Evolutionary conservation across 2,797 vertebrate genomes (phyloP).

Genomic region (Rhabdomys pumilio): DNA sequence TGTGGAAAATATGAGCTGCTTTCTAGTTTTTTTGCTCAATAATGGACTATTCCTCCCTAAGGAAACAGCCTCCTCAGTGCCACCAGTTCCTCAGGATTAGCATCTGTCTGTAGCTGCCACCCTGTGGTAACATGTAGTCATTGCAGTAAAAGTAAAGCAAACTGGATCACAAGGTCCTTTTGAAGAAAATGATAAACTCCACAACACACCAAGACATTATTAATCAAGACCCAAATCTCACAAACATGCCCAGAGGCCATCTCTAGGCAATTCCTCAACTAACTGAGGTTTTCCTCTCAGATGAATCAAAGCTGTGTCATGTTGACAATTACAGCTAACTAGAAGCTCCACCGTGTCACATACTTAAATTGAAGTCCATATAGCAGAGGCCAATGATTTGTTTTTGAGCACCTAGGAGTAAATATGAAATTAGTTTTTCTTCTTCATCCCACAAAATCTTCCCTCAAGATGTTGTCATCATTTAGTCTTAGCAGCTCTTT

Average conservation of each 20-base stretch:
- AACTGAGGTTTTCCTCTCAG: neutral
- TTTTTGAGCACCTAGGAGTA: neutral
- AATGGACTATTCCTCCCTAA: neutral
- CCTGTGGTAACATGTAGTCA: constrained; percentile 83
- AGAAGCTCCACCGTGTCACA: neutral
- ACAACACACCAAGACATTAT: neutral
- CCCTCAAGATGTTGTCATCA: neutral
- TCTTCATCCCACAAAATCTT: neutral
- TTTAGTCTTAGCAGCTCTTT: neutral
- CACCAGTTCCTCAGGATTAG: constrained; percentile 3
- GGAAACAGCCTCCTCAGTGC: neutral
- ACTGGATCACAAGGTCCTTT: neutral
- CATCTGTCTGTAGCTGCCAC: constrained; percentile 84
- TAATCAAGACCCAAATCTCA: neutral
- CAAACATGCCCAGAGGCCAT: neutral
- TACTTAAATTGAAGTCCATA: neutral
- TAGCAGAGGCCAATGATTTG: neutral
- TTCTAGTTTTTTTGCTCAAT: constrained; percentile 23
- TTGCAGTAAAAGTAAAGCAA: constrained; percentile 22
- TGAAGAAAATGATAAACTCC: neutral
- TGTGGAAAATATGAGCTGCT: neutral
- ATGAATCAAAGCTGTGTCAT: neutral
- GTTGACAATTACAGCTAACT: neutral
- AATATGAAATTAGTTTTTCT: neutral
- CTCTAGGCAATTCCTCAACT: neutral